Percentiles rank a stretch among this genome's conserved stretches.
Evolutionary conservation across 1,140 invertebrate genomes (phyloP).

Genomic region (Magallana angulata): DNA sequence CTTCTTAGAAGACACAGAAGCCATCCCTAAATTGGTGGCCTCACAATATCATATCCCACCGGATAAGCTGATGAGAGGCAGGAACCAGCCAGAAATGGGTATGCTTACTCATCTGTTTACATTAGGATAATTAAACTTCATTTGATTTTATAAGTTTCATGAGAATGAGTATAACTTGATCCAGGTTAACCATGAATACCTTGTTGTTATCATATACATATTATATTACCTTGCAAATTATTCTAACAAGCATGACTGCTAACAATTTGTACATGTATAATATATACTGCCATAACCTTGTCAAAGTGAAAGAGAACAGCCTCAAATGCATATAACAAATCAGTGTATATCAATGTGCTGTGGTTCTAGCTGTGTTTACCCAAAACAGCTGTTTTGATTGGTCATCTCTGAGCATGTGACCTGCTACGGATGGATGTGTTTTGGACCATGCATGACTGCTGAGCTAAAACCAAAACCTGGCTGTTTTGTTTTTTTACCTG

Average conservation of each 20-base stretch:
- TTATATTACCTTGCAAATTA: conserved; percentile 28
- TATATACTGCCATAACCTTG: conserved; percentile 37
- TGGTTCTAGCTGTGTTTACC: neutral
- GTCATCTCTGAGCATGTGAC: conserved; percentile 34
- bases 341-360: conserved; percentile 31
- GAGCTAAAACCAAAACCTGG: conserved; percentile 29
- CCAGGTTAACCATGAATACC: conserved; percentile 3
- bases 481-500: conserved; percentile 8
- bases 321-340: conserved; percentile 35
- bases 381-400: conserved; percentile 18
- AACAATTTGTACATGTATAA: conserved; percentile 38
- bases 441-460: conserved; percentile 36
- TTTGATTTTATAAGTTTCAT: neutral
- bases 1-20: conserved; percentile 97
- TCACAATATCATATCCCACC: conserved; percentile 98
- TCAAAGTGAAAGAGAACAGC: conserved; percentile 18
- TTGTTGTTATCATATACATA: conserved; percentile 10
- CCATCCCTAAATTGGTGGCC: conserved; percentile 96
- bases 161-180: neutral
- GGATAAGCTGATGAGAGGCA: conserved; percentile 85
- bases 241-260: conserved; percentile 37
- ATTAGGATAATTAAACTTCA: neutral
- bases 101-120: neutral
- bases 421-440: conserved; percentile 9
- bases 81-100: conserved; percentile 45